phyloP scores from a whole-genome alignment of 2,888 invertebrate genomes.

The Minunthozetes semirufus region DNA sequence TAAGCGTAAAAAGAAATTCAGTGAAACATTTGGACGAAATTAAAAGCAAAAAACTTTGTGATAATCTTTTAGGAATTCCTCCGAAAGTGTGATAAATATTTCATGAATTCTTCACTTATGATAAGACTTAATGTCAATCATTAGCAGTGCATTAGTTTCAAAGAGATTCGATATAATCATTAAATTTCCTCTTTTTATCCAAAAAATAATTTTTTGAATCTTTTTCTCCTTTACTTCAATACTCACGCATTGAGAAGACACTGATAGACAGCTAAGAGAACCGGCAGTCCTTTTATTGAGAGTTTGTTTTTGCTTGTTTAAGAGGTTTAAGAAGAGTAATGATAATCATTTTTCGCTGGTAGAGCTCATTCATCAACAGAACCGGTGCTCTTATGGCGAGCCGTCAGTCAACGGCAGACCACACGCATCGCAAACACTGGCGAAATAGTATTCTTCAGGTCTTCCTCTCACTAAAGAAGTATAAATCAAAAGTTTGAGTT shows the following conservation, averaged over 20 bases:
- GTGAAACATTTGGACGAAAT: too few relatives aligned
- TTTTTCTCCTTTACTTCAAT: neutral
- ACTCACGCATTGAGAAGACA: neutral
- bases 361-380: conserved; percentile 12
- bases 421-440: neutral
- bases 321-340: neutral
- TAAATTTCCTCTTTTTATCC: neutral
- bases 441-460: neutral
- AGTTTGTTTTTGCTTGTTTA: neutral
- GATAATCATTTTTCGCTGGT: neutral
- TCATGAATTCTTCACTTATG: neutral
- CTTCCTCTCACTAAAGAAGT: neutral
- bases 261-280: neutral
- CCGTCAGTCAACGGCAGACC: conserved; percentile 7
- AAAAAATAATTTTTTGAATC: neutral
- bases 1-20: too few relatives aligned
- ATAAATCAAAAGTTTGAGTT: too few relatives aligned
- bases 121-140: neutral
- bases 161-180: neutral
- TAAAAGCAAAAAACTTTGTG: too few relatives aligned
- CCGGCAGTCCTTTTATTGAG: neutral
- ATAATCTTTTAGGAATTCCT: too few relatives aligned
- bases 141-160: neutral
- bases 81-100: too few relatives aligned
- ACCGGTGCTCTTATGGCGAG: conserved; percentile 6